A percentile compares a stretch with the other conserved stretches of the same genome.
Evolutionary conservation across 1,140 invertebrate species (phyloP).

Genomic region (Holcopasites calliopsidis): DNA sequence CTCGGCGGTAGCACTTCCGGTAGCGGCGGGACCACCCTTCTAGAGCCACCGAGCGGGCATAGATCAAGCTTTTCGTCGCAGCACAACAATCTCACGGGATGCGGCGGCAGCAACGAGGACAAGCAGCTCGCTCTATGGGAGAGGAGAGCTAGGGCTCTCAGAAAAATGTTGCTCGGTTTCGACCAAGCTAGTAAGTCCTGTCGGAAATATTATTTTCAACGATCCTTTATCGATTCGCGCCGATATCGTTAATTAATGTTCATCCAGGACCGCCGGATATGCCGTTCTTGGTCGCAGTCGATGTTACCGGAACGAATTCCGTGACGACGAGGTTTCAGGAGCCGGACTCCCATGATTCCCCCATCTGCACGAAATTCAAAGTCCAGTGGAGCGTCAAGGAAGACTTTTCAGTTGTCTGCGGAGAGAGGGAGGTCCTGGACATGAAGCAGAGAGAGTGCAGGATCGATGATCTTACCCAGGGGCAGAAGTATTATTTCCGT

Average conservation of each 20-base stretch:
- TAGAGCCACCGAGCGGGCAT: conserved; percentile 77
- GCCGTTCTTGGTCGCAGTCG: conserved; percentile 87
- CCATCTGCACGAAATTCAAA: conserved; percentile 94
- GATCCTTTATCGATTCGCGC: background rate
- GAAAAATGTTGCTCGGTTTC: conserved; percentile 85
- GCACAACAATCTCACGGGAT: conserved; percentile 83
- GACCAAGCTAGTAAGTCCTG: conserved; percentile 83
- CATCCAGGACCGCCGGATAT: conserved; percentile 87
- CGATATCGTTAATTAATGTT: background rate
- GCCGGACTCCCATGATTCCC: conserved; percentile 83
- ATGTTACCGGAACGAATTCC: conserved; percentile 90
- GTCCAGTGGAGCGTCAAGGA: conserved; percentile 93
- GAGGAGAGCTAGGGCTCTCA: conserved; percentile 88
- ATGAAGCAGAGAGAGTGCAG: conserved; percentile 81
- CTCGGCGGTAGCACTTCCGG: conserved; percentile 80
- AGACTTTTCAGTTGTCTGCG: conserved; percentile 89
- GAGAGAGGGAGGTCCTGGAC: conserved; percentile 88
- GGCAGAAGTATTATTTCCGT: conserved; percentile 92
- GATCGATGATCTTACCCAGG: conserved; percentile 85
- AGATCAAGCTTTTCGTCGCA: conserved; percentile 79
- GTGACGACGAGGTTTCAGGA: conserved; percentile 88
- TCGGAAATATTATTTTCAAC: background rate
- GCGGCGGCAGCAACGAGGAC: conserved; percentile 86
- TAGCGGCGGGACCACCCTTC: conserved; percentile 66
- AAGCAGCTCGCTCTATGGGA: conserved; percentile 94